Conservation (phyloP, 2,888 invertebrate genomes). For the Ctena decussata region DNA sequence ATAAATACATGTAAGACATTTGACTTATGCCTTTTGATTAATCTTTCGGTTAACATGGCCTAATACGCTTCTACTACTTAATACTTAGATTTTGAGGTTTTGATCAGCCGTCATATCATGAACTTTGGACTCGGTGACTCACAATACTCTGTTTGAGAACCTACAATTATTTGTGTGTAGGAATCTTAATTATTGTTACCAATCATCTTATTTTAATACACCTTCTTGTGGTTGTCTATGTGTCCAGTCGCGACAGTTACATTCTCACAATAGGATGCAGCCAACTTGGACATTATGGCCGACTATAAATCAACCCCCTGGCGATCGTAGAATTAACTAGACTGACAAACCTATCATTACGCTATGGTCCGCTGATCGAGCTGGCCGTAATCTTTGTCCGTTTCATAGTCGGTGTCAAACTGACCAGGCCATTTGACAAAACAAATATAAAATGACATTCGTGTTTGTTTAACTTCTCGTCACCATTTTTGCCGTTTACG, state of each 20-base stretch:
- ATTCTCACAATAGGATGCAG: background rate
- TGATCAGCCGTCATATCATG: no score
- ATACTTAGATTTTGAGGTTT: no score
- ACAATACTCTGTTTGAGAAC: background rate
- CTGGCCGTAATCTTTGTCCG: background rate
- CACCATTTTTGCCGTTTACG: background rate
- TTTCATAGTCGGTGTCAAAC: conserved; percentile 48
- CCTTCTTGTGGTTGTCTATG: background rate
- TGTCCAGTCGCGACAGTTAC: conserved; percentile 14
- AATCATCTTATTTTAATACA: conserved; percentile 5
- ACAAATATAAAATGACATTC: conserved; percentile 52
- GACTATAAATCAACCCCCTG: conserved; percentile 16
- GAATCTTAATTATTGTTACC: conserved; percentile 6
- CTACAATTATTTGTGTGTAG: background rate
- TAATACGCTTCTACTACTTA: no score
- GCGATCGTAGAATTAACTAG: background rate
- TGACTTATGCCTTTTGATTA: no score
- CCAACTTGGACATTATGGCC: conserved; percentile 8
- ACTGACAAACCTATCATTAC: conserved; percentile 27
- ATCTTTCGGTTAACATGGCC: no score
- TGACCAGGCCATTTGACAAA: conserved; percentile 65
- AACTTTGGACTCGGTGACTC: no score
- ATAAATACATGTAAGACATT: no score
- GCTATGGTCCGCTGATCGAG: background rate
- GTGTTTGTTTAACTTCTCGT: conserved; percentile 48